Base-by-base conservation (phyloP, 2,888 invertebrate species). In the Morinoia aosen region DNA sequence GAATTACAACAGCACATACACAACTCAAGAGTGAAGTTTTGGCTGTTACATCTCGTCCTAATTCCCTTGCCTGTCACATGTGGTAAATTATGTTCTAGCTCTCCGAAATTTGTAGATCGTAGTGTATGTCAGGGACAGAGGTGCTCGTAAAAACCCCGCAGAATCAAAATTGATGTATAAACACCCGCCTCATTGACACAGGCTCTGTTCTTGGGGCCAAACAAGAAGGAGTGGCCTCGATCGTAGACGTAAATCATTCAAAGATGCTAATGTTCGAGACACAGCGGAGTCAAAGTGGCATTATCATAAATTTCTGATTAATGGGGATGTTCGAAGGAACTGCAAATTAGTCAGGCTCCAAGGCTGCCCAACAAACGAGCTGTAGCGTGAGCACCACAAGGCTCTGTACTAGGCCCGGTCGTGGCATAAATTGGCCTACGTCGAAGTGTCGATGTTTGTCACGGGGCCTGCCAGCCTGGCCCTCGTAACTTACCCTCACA, bases 291-390 rank as follows among this genome's bases (percentile, higher is more conserved):
- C 25, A 33, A 76, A 25, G 33, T 76, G 76, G 76, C 76, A 25
- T 76, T 76, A 76, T 76, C 76, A 33, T 76, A 76, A 76, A 76
- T 76, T 76, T 76, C 76, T 76, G 76, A 76, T 76, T 76, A 76
- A 76, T 76, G 76, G 76, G 14, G 76, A 76, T 16, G 25, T 76
- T 76, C 25, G 25, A 33, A 19, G 76, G 33, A 3, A 0, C 76
- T 76, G 76, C 76, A 76, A 76, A 76, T 76, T 76, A 76, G 76
- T 76, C 76, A 76, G 33, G 76, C 76, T 76, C 76, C 76, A 76
- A 76, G 76, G 8, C 33, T 16, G 76, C 76, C 8, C 48, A 76
- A 76, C 76, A 76, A 76, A 76, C 76, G 76, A 76, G 76, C 76
- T 33, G 25, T 76, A 76, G 25, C 76, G 25, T 3, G 14, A 2